Base-by-base conservation (phyloP, 2,888 invertebrate species). In the Drosophila limbata region DNA sequence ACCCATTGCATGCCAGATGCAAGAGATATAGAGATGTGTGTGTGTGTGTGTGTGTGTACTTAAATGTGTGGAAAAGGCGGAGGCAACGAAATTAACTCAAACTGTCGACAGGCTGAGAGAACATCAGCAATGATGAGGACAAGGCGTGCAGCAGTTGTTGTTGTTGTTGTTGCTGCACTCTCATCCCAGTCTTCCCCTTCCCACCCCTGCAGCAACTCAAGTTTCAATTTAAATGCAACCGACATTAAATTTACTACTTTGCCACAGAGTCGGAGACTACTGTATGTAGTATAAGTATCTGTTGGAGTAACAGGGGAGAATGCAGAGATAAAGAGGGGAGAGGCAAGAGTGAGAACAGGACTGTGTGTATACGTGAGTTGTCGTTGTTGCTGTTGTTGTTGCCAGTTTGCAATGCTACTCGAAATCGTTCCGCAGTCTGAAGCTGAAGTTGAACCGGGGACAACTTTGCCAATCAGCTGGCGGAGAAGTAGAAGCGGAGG, bases 171-270 rank as follows among this genome's bases (percentile, higher is more conserved):
- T 51, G 37, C 10, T 10, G 51, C 42, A 21, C 33, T 44, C 55
- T 33, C 55, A 10, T 31, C 6, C 35, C 47, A 10, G 5, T 17
- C 44, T 6, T 39, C 19, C n/a, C 17, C 44, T 6, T 21, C 25
- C 19, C 55, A 48, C 42, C 48, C 45, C 21, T 47, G 59, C 45
- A 48, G 17, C 11, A 39, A 74, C 63, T 76, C 81, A 55, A 77
- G 80, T 79, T 87, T 84, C 89, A 89, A 87, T 89, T 89, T 86
- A 88, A 89, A 86, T 89, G 77, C 85, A 89, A 88, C 86, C 87
- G 86, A 86, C 86, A 84, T 89, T 87, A 86, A 86, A 89, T 89
- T 86, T 86, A 87, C 82, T 82, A 84, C 89, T 89, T 88, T 89
- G 88, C 73, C 84, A 77, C 83, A 75, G 67, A 56, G 61, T 25